Evolutionary conservation across 1,140 invertebrate genomes (phyloP), one percentile per base, ranked within the genome.

Genomic region (Aphis gossypii): DNA sequence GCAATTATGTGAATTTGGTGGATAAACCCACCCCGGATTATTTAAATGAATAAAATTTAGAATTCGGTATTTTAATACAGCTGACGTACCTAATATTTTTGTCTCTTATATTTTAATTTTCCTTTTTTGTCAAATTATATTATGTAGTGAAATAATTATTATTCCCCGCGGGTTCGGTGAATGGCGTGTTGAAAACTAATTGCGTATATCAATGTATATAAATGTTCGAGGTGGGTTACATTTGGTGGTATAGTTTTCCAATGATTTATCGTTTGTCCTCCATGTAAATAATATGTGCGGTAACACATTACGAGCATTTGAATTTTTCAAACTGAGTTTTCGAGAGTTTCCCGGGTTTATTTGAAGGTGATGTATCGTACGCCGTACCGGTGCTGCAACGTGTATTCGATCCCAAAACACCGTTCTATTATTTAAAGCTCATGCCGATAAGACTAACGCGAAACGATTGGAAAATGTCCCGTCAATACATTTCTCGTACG

Each of bases 131-230:
- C 38, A 41, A 41, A 44, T 84, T 44, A 84, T 84, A 84, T 41
- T 41, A 84, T 84, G 21, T 38, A 44, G 23, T 23, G 38, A 3
- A 84, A 84, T 84, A 84, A 84, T 84, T 41, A 84, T 41, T 84
- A 84, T 84, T 84, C 35, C 38, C 35, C 38, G 83, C 41, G 38
- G 83, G 83, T 84, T 41, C 35, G 76, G 7, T 20, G 83, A 84
- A 84, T 30, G 83, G 83, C 11, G 38, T 84, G 83, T 84, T 84
- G 83, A 84, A 84, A 84, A 84, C 83, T 84, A 84, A 84, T 84
- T 84, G 38, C 41, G 35, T 84, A 84, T 44, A 84, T 84, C 38
- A 44, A 84, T 41, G 35, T 84, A 38, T 83, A 84, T 41, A 84
- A 44, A 84, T 84, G 41, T 84, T 44, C 9, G 83, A 23, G 38